Conservation (phyloP, 2,113 vertebrate species). For the Collichthys lucidus region DNA sequence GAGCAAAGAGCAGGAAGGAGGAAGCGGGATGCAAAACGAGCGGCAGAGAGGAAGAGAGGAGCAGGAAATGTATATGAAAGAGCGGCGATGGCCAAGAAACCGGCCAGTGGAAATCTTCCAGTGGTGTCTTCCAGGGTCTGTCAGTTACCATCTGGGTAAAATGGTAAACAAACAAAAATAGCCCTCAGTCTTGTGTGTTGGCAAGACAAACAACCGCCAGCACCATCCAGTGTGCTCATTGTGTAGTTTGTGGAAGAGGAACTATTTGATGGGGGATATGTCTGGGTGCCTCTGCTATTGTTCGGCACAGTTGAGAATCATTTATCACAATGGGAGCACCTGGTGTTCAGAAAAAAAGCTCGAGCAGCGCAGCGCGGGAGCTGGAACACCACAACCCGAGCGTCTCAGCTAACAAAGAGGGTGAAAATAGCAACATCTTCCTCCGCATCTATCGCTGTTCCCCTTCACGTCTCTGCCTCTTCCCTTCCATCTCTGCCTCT, state of each 20-base stretch:
- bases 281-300: conserved; percentile 66
- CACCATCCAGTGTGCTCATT: conserved; percentile 54
- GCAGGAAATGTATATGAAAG: not conserved
- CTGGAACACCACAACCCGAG: conserved; percentile 60
- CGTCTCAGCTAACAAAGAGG: conserved; percentile 66
- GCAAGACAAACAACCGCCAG: conserved; percentile 51
- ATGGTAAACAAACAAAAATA: conserved; percentile 62
- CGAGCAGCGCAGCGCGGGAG: conserved; percentile 66
- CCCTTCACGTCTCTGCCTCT: conserved; percentile 32
- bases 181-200: conserved; percentile 36
- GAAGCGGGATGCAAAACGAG: conserved; percentile 32
- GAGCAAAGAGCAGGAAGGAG: conserved; percentile 13
- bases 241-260: conserved; percentile 63
- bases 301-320: conserved; percentile 65
- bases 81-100: conserved; percentile 29
- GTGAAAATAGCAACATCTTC: conserved; percentile 71
- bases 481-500: conserved; percentile 29
- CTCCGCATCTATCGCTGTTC: conserved; percentile 54
- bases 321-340: conserved; percentile 74
- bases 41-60: conserved; percentile 16
- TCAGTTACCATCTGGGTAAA: conserved; percentile 47
- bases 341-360: conserved; percentile 63
- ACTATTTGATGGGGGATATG: conserved; percentile 62
- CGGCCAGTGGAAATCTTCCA: conserved; percentile 25
- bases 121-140: conserved; percentile 49